Evolutionary conservation across 1,140 invertebrate species (phyloP), one percentile per base, ranked within the genome.

Genomic region (Adelges cooleyi): DNA sequence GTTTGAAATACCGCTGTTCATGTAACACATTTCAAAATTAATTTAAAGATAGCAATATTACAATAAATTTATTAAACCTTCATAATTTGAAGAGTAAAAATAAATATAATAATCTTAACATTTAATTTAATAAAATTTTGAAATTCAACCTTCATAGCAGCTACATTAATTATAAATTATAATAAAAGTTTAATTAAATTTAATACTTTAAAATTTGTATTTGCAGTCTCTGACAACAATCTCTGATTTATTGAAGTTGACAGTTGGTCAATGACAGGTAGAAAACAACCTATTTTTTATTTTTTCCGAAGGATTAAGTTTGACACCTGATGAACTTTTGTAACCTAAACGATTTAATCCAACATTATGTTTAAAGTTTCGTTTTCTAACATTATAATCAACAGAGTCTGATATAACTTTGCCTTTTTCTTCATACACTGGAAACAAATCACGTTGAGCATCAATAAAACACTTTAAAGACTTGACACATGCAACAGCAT

Each of bases 381-480:
- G 8, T 25, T 49, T 49, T 49, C 17, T 49, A 49, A 18, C 48
- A 49, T 49, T 49, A 49, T 49, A 49, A 25, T 49, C 48, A 18
- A 13, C 17, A 23, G 48, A 49, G 15, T 49, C 17, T 49, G 22
- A 49, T 23, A 23, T 49, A 25, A 25, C 23, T 23, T 49, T 49
- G 11, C 48, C 48, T 49, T 49, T 49, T 25, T 25, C 22, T 17
- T 49, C 48, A 49, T 25, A 49, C 23, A 49, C 10, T 49, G 22
- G 23, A 49, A 49, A 49, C 9, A 23, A 9, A 49, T 49, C 11
- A 13, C 48, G 48, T 49, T 49, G 22, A 49, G 48, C 48, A 49
- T 49, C 48, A 25, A 49, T 49, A 49, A 49, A 49, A 25, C 13
- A 49, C 48, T 49, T 49, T 22, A 49, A 49, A 18, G 48, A 49